Evolutionary conservation across 2,888 invertebrate genomes (phyloP), one percentile per base, ranked within the genome.

Genomic region (Apoda limacodes): DNA sequence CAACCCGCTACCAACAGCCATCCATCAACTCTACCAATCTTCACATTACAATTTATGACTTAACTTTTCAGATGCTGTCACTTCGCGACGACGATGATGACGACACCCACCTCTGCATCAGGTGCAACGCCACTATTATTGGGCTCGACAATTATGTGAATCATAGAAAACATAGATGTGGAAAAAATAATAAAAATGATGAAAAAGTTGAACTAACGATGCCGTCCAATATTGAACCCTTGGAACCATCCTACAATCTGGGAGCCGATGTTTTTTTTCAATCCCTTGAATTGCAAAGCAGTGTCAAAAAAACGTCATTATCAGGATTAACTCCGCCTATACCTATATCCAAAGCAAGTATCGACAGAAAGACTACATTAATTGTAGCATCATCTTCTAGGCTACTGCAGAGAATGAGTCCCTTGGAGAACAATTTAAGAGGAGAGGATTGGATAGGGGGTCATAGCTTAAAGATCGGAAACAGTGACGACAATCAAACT

Each of bases 241-340:
- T 83, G 42, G 67, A 82, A 56, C 60, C 80, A 32, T 48, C 71
- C 36, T 87, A 87, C 45, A 83, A 83, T 27, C 71, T 90, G 3
- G 90, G 89, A 39, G 92, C 93, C 1, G 92, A 92, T 55, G 88
- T 93, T 4, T 95, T 95, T 64, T 95, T 95, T 51, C 92, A 90
- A 20, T 92, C 92, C 0, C 65, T 95, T 19, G 89, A 92, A 52
- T 59, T 92, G 9, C 90, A 90, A 50, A 91, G 91, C 51, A 89
- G 88, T 48, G 80, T 83, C 1, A 88, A 88, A 46, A 83, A 85
- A 40, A 74, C 80, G 15, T 70, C 81, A 1, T 55, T 85, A 0
- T 70, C 83, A 1, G 70, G 83, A 28, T 68, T 82, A 1, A 81
- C 82, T 9, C 72, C 75, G 11, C 69, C 75, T 1, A 72, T 74